These are phyloP conservation scores for Abrostola tripartita DNA, from an alignment of 2,888 invertebrate species.

Conservation along the genomic window DNA sequence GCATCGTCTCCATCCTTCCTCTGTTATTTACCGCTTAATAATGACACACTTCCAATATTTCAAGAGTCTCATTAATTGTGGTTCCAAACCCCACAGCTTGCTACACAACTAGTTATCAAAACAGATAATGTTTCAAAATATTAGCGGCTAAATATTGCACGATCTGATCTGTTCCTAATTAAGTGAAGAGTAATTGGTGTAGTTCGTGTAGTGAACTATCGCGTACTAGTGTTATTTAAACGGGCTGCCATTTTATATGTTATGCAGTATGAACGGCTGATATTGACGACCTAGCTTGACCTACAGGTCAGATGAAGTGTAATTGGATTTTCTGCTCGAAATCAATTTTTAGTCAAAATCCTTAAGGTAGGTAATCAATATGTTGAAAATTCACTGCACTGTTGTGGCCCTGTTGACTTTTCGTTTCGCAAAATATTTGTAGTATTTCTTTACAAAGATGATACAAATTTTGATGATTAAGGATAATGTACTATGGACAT, in stretches of 20 bases:
- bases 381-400: not conserved
- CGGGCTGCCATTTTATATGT: not conserved
- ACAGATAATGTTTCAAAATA: slow-evolving; percentile 31
- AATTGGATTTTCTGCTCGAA: not conserved
- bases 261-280: no score
- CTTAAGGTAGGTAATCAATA: not conserved
- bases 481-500: no score
- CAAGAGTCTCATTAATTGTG: slow-evolving; percentile 26
- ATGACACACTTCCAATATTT: slow-evolving; percentile 22
- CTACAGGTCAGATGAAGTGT: not conserved
- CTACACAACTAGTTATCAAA: slow-evolving; percentile 20
- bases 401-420: no score
- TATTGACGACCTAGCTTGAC: slow-evolving; percentile 3
- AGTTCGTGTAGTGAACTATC: slow-evolving; percentile 28
- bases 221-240: slow-evolving; percentile 14
- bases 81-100: slow-evolving; percentile 14
- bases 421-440: no score
- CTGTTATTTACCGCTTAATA: slow-evolving; percentile 7
- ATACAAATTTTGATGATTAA: no score
- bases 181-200: slow-evolving; percentile 34
- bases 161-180: slow-evolving; percentile 29
- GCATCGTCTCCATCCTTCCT: no score
- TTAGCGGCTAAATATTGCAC: slow-evolving; percentile 27
- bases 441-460: no score
- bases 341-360: not conserved